A percentile compares a stretch with the other conserved stretches of the same genome.
Evolutionary conservation across 1,140 invertebrate species (phyloP).

Genomic region (Tetramorium simillimum): DNA sequence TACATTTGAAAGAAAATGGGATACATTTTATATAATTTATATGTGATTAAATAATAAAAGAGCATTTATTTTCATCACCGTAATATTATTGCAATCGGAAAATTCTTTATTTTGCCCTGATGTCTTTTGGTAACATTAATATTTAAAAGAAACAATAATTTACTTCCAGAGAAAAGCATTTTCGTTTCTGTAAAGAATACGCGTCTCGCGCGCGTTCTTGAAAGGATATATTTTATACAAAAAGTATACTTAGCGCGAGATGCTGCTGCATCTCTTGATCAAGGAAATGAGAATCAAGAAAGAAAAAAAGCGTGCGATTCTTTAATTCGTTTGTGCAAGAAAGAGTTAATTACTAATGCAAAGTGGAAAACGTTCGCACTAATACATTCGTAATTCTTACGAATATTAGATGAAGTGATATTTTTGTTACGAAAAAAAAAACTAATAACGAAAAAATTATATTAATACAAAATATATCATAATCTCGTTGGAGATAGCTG

Average conservation of each 20-base stretch:
- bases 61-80: not conserved
- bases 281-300: conserved; percentile 14
- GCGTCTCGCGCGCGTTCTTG: not conserved
- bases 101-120: not conserved
- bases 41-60: not conserved
- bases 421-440: not conserved
- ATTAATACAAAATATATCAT: not conserved
- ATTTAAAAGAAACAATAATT: not conserved
- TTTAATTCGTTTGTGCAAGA: not conserved
- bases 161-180: not conserved
- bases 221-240: not conserved
- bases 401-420: not conserved
- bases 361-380: not conserved
- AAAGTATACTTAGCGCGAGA: not conserved
- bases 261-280: not conserved
- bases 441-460: not conserved
- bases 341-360: not conserved
- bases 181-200: not conserved
- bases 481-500: not conserved
- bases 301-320: not conserved
- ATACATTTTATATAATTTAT: not conserved
- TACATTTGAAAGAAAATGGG: no score
- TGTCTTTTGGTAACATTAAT: not conserved
- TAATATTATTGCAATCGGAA: not conserved
- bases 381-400: not conserved